Conservation (phyloP, 2,888 invertebrate species). For the Agrilus mali region DNA sequence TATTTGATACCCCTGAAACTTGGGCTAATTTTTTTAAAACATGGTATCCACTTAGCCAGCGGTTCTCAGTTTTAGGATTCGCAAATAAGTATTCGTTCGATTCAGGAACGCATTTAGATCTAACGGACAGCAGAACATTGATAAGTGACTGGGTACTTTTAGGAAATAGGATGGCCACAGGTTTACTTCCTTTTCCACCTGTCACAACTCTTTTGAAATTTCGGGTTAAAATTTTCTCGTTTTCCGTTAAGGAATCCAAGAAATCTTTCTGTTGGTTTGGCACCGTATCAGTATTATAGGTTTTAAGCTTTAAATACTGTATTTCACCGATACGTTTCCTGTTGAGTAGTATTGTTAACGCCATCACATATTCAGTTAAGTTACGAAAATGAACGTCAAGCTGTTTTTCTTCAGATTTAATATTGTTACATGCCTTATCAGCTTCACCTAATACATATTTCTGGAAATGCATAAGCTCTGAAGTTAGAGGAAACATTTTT, state of each 20-base stretch:
- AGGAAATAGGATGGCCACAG: conserved; percentile 13
- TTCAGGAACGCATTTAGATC: conserved; percentile 9
- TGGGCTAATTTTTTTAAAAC: conserved; percentile 14
- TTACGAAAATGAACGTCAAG: too few species aligned
- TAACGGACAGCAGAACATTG: conserved; percentile 8
- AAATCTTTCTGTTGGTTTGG: conserved; percentile 10
- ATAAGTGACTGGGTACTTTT: conserved; percentile 10
- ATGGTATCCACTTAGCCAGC: conserved; percentile 15
- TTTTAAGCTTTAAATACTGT: too few species aligned
- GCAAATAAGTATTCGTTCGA: conserved; percentile 16
- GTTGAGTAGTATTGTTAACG: too few species aligned
- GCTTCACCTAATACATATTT: conserved; percentile 7
- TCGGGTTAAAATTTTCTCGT: conserved; percentile 11
- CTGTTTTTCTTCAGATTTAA: conserved; percentile 1
- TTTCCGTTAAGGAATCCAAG: conserved; percentile 8
- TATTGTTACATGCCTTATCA: conserved; percentile 2
- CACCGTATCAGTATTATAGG: conserved; percentile 2
- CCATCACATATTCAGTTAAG: too few species aligned
- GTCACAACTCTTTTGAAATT: conserved; percentile 14
- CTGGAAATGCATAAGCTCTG: conserved; percentile 9
- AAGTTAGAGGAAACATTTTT: conserved; percentile 8
- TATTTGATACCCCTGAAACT: conserved; percentile 10
- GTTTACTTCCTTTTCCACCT: conserved; percentile 13
- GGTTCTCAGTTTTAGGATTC: conserved; percentile 10
- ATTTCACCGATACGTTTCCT: too few species aligned